Evolutionary conservation across 2,888 invertebrate genomes (phyloP), one percentile per base, ranked within the genome.

Genomic region (Eilema sororculum): DNA sequence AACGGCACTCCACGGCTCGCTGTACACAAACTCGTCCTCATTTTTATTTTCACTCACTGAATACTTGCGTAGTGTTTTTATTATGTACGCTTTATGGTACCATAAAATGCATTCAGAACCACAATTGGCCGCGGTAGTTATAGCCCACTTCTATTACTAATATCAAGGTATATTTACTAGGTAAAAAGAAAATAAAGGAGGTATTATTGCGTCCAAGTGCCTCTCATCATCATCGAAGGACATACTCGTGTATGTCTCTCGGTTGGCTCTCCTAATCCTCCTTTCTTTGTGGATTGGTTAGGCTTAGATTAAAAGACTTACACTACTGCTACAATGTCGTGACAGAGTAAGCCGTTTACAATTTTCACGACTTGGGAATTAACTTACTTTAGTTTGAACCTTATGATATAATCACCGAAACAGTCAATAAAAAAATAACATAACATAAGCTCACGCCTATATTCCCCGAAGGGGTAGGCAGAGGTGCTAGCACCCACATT

Each of bases 31-130:
- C 82, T 78, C 79, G 82, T 77, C 84, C 84, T 78, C 84, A 75
- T 89, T 89, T 89, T 87, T 88, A 84, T 89, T 87, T 90, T 87
- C 86, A 86, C 84, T 88, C 86, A 78, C 85, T 87, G 88, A 87
- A 85, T 86, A 87, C 87, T 87, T 86, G 83, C 79, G 84, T 82
- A 81, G 81, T 78, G 79, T 82, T 83, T 67, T 84, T 85, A 84
- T 85, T 81, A 79, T 84, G 76, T 83, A 81, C 87, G 84, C 81
- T 87, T 82, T 86, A 85, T 84, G 80, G 73, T 76, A 76, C 70
- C 77, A 84, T 84, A 87, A 87, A 86, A 85, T 82, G 84, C 86
- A 85, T 83, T 84, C 77, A 79, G 79, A 77, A 79, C 79, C 78
- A 80, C 82, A 81, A 80, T 78, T 82, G 84, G 77, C 80, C 83